Evolutionary conservation across 2,113 vertebrate species (phyloP).

Genomic region (Hucho hucho): DNA sequence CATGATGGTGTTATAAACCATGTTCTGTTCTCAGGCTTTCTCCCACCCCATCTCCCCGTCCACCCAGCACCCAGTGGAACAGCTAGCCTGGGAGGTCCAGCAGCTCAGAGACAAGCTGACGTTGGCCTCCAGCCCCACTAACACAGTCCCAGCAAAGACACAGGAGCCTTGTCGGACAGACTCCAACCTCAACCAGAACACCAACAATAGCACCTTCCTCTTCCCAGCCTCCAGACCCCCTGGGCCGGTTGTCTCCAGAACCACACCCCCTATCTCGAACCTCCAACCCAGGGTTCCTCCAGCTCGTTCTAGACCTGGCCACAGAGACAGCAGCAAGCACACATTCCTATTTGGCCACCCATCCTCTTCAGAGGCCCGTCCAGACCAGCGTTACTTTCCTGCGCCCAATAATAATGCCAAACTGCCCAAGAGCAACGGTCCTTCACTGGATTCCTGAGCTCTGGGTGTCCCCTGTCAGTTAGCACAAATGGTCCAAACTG

Average conservation of each 20-base stretch:
- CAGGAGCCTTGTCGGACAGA: conserved; percentile 46
- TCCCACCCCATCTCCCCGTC: conserved; percentile 69
- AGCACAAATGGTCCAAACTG: neutral
- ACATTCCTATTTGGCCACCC: conserved; percentile 75
- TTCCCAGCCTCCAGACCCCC: conserved; percentile 60
- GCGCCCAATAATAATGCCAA: conserved; percentile 53
- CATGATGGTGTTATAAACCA: too few species aligned
- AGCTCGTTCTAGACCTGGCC: conserved; percentile 9
- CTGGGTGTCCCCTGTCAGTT: neutral
- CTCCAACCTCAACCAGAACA: conserved; percentile 76
- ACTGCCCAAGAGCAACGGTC: conserved; percentile 60
- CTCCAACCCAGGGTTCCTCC: conserved; percentile 39
- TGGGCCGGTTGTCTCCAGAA: conserved; percentile 2
- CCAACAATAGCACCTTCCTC: conserved; percentile 77
- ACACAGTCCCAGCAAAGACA: conserved; percentile 26
- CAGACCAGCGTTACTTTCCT: conserved; percentile 50
- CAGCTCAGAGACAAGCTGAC: conserved; percentile 68
- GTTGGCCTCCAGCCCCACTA: conserved; percentile 24
- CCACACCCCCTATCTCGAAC: conserved; percentile 36
- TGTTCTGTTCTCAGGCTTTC: conserved; percentile 63
- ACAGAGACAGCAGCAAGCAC: conserved; percentile 65
- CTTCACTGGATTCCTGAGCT: conserved; percentile 55
- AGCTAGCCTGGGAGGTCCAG: conserved; percentile 72
- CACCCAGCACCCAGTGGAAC: conserved; percentile 72
- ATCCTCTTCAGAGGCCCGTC: conserved; percentile 35